Evolutionary conservation across 1,140 invertebrate species (phyloP), one percentile per base, ranked within the genome.

Genomic region (Drosophila pandora): DNA sequence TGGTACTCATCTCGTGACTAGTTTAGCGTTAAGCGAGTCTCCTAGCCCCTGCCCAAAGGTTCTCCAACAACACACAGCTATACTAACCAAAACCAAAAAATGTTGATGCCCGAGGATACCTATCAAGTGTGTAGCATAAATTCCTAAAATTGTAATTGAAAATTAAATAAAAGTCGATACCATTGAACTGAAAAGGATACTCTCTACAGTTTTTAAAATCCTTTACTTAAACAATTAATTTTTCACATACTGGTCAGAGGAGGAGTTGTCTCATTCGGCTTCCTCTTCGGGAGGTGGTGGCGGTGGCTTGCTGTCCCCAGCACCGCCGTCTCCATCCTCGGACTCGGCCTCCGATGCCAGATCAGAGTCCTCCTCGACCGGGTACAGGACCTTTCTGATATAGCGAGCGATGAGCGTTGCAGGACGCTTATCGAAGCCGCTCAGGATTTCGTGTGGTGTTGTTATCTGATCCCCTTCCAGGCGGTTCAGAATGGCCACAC

Each of bases 401-500:
- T 87, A 87, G 10, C 70, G 65, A 0, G 78, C 58, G 1, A 81
- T 41, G 2, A 87, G 17, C 0, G 23, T 53, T 12, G 49, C 49
- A 1, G 82, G 70, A 21, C 82, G 61, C 23, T n/a, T n/a, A 0
- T 76, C 62, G 58, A 69, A 87, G 0, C 54, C 10, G 1, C 8
- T 10, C 5, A 87, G 37, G 3, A 1, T 13, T 0, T 56, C 62
- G 2, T 6, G 43, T 0, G 57, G 25, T 0, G 59, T 17, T 13
- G 30, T 34, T 12, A 84, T 81, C 72, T 99, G 98, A 93, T 99
- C 98, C 5, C 96, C 96, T 80, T 97, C 95, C 2, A 99, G 93
- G 57, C 98, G 93, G 92, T 99, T 97, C 1, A 99, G 79, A 1
- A 99, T 91, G 0, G 97, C 95, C 10, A 98, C 97, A 91, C 98